Base-by-base conservation (phyloP, 1,140 invertebrate genomes). In the Oncopeltus fasciatus region DNA sequence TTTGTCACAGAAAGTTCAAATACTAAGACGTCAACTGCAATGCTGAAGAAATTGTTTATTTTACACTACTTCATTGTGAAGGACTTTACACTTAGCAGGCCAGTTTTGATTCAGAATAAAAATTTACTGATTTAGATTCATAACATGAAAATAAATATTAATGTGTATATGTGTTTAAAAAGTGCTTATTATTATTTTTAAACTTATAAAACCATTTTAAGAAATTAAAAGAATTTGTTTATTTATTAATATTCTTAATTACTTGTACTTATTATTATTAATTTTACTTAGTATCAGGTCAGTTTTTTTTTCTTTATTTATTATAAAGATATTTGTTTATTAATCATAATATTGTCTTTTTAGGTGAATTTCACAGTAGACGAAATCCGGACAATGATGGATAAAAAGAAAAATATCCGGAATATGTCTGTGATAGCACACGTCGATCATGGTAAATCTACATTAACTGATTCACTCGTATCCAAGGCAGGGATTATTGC, bases 361-460 rank as follows among this genome's bases (percentile, higher is more conserved):
- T 38, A 38, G 96, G 96, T 99, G 84, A 99, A 99, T 86, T 99
- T 99, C 77, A 99, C 96, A 60, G 91, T 99, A 81, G 95, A 98
- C 81, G 94, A 99, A 82, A 99, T 99, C 81, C 90, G 96, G 82
- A 78, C 71, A 74, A 92, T 99, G 86, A 99, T 99, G 96, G 95
- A 99, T 88, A 94, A 94, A 75, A 98, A 98, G 82, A 82, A 81
- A 78, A 99, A 99, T 74, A 99, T 99, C 78, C 86, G 97, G 75
- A 99, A 99, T 80, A 99, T 99, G 96, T 99, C 96, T 74, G 97
- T 99, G 76, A 99, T 99, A 77, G 97, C 97, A 70, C 97, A 99
- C 78, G 97, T 99, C 64, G 97, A 99, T 83, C 97, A 99, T 76
- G 97, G 97, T 73, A 99, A 99, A 78, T 99, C 96, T 68, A 99